These are phyloP conservation scores for Sebastes hopkinsi DNA, from an alignment of 2,797 vertebrate genomes.

Conservation along the genomic window DNA sequence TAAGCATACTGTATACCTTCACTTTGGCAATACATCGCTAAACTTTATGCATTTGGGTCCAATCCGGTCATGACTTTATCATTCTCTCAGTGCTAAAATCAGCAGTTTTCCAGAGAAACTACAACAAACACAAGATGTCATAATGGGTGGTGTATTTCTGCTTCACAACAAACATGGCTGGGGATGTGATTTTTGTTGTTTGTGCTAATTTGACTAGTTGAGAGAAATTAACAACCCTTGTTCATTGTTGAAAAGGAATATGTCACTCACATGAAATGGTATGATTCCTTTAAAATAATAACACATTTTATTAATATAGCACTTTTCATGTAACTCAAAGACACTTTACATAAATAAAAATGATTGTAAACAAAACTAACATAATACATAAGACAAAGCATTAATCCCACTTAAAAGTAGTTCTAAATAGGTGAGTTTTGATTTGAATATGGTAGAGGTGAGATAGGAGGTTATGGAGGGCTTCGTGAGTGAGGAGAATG, in stretches of 20 bases:
- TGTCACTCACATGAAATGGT: not conserved
- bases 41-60: not conserved
- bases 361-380: fast-evolving
- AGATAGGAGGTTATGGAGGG: no score
- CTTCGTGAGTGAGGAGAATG: not conserved
- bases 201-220: not conserved
- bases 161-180: not conserved
- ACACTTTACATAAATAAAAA: no score
- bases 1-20: not conserved
- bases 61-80: not conserved
- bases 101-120: not conserved
- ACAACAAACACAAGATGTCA: not conserved
- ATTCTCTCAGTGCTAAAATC: not conserved
- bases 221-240: not conserved
- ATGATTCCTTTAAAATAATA: not conserved
- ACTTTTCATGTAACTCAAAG: no score
- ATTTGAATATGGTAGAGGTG: no score
- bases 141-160: not conserved
- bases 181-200: not conserved
- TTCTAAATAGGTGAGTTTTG: no score
- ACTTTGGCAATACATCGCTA: not conserved
- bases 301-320: no score
- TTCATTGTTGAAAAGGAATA: not conserved
- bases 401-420: no score
- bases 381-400: no score